Evolutionary conservation across 2,888 invertebrate genomes (phyloP), one percentile per base, ranked within the genome.

Genomic region (Xanthia icteritia): DNA sequence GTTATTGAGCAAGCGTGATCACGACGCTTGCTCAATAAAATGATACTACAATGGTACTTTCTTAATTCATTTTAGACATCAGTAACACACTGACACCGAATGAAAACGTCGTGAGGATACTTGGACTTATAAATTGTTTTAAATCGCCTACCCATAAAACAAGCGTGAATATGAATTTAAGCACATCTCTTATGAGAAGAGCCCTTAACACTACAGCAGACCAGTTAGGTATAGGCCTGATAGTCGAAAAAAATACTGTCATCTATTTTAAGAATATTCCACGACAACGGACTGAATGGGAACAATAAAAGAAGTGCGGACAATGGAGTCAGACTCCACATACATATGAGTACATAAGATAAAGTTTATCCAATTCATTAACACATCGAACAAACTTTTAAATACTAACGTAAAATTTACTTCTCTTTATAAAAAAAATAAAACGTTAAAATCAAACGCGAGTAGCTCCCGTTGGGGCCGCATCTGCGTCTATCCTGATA

Each of bases 391-490:
- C 42, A 9, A 61, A 61, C 20, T 60, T 81, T 66, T 15, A 20
- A 63, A 63, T 6, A 42, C 31, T 81, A 56, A 48, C 8, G 23
- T 27, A 63, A 36, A 23, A 56, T 39, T 70, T 48, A n/a, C 63
- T 76, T 45, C 5, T 23, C 23, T 27, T 15, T 36, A 9, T 8
- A 56, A 17, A 15, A 75, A 79, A 76, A 70, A 69, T 6, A 58
- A 45, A 13, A 69, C 66, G 68, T 63, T 45, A 56, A 82, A 71
- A 42, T 17, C 31, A 11, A 42, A 60, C 39, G 48, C 67, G 64
- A 51, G 23, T 17, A 45, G 9, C 60, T 58, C 39, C 61, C 8
- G 66, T 61, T 31, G 2, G 1, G 31, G 31, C 31, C 31, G 31
- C 31, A 31, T 31, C 31, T 31, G 31, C 31, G 31, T 31, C 31